phyloP scores from a whole-genome alignment of 2,113 vertebrate species.

The Etia nguti region DNA sequence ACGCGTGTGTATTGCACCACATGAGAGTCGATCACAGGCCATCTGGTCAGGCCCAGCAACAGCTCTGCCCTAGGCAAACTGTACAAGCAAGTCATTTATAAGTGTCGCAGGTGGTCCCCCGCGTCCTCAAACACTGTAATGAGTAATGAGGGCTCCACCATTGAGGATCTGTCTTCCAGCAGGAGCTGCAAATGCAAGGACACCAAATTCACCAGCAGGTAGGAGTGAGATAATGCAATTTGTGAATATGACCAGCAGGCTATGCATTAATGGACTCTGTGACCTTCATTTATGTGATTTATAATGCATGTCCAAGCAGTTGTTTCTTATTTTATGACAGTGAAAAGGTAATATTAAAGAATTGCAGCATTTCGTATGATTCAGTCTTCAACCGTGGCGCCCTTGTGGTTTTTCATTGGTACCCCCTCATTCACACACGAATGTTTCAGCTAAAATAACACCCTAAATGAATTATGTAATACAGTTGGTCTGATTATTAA shows the following conservation, averaged over 20 bases:
- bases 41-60: constrained; percentile 54
- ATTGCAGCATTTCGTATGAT: background rate
- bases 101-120: constrained; percentile 60
- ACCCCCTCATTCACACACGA: background rate
- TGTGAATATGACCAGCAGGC: constrained; percentile 36
- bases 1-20: constrained; percentile 30
- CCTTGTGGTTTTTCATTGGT: background rate
- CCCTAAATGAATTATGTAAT: background rate
- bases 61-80: constrained; percentile 47
- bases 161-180: constrained; percentile 48
- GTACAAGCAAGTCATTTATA: constrained; percentile 65
- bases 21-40: constrained; percentile 57
- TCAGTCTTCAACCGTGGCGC: background rate
- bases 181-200: constrained; percentile 49
- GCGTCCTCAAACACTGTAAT: constrained; percentile 60
- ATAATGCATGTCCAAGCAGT: constrained; percentile 1
- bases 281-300: constrained; percentile 52
- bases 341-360: constrained; percentile 6
- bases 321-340: background rate
- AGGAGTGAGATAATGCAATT: constrained; percentile 8
- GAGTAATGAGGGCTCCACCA: constrained; percentile 56
- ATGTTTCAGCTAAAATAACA: background rate
- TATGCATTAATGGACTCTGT: constrained; percentile 22
- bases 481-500: background rate
- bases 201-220: constrained; percentile 36